Conservation (phyloP, 2,113 vertebrate genomes). For the Sinocyclocheilus grahami region DNA sequence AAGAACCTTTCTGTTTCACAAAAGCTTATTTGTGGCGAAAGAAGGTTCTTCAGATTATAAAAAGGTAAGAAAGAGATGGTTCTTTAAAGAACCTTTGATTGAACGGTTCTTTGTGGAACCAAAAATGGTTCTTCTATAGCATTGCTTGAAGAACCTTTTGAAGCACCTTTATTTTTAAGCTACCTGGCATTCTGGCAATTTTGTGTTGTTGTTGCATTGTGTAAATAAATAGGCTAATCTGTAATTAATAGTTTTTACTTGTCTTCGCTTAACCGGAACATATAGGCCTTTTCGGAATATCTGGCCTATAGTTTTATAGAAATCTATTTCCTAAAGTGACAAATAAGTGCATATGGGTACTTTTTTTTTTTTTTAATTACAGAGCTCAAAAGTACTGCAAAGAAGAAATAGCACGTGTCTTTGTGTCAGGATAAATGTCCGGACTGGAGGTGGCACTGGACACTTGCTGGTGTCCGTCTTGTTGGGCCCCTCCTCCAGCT, state of each 20-base stretch:
- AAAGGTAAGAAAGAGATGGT: too few species aligned
- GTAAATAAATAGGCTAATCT: neutral
- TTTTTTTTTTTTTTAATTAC: neutral
- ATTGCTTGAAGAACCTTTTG: too few species aligned
- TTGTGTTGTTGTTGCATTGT: neutral
- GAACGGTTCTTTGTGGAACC: too few species aligned
- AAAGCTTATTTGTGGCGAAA: too few species aligned
- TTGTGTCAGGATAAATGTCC: neutral
- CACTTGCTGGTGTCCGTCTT: neutral
- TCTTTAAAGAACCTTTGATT: too few species aligned
- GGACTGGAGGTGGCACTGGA: constrained; percentile 14
- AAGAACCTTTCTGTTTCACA: too few species aligned
- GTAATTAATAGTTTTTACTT: neutral
- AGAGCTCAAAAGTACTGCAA: neutral
- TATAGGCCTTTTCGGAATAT: neutral
- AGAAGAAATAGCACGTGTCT: neutral
- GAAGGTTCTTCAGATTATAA: too few species aligned
- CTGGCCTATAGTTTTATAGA: neutral
- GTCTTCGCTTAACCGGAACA: neutral
- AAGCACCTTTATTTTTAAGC: too few species aligned
- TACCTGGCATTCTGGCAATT: too few species aligned
- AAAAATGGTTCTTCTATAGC: too few species aligned
- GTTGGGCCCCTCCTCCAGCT: constrained; percentile 11
- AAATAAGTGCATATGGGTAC: neutral
- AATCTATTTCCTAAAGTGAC: neutral